Base-by-base conservation (phyloP, 2,888 invertebrate species). In the Trachelus iudaicus region DNA sequence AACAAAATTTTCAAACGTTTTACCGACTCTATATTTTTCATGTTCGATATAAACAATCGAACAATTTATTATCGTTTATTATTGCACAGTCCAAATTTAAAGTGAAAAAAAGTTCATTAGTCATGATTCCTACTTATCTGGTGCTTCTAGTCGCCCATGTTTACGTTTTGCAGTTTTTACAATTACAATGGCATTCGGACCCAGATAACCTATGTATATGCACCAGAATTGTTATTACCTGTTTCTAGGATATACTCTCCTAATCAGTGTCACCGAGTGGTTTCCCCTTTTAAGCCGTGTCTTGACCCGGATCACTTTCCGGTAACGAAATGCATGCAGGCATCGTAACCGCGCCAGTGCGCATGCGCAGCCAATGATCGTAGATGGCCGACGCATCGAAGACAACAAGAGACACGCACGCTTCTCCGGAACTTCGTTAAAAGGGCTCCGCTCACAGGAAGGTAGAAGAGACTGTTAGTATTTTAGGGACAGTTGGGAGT, bases 361-460 rank as follows among this genome's bases (percentile, higher is more conserved):
- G 40, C 40, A 40, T 40, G 40, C 69, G 69, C 69, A 3, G 30
- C 6, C 69, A 69, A 33, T 12, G 69, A 9, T 15, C 3, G 69
- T 33, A 13, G 30, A 40, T 34, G 34, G 34, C 34, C 34, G 35
- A 35, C 73, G 73, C 34, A 34, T 73, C 73, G 73, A 40, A 40
- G 40, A 40, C 15, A 15, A 40, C 40, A 15, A 40, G 40, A 76
- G 77, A 73, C 75, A 74, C 30, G 75, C 68, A 31, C 69, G 37
- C 71, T 77, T 77, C 81, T 83, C 77, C 73, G 84, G 85, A 84
- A 85, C 85, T 83, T 83, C 81, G 79, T 81, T 81, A 83, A 85
- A 88, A 88, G 88, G 88, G 87, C 87, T 84, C 79, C 37, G 79
- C 79, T 87, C 86, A 82, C 88, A 88, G 88, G 87, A 81, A 83